phyloP scores from a whole-genome alignment of 2,888 invertebrate genomes.

The Loripinus fragilis region DNA sequence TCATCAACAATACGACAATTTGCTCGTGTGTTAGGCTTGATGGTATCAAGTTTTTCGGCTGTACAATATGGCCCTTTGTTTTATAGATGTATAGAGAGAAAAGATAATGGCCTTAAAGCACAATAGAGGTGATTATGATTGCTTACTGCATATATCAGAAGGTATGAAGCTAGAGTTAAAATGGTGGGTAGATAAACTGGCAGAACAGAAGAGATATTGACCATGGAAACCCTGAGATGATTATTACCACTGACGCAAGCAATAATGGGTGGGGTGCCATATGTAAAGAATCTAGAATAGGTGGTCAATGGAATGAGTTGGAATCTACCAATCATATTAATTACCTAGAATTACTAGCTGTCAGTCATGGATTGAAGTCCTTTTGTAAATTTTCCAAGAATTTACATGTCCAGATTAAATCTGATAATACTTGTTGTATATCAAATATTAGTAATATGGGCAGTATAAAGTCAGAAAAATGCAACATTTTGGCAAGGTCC shows the following conservation, averaged over 20 bases:
- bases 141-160: neutral
- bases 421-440: conserved; percentile 32
- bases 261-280: conserved; percentile 25
- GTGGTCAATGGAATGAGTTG: conserved; percentile 21
- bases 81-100: conserved; percentile 22
- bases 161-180: neutral
- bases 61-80: conserved; percentile 26
- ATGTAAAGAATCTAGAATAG: conserved; percentile 7
- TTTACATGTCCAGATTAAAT: conserved; percentile 26
- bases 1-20: conserved; percentile 3
- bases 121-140: conserved; percentile 27
- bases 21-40: conserved; percentile 20
- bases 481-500: conserved; percentile 18
- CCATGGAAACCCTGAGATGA: neutral
- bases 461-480: conserved; percentile 22
- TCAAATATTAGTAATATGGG: conserved; percentile 41
- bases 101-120: conserved; percentile 28
- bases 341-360: conserved; percentile 25
- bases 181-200: conserved; percentile 29
- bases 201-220: neutral
- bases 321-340: conserved; percentile 26
- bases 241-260: conserved; percentile 23
- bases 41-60: conserved; percentile 19
- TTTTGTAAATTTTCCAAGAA: conserved; percentile 2
- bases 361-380: conserved; percentile 6